Evolutionary conservation across 2,888 invertebrate genomes (phyloP).

Genomic region (Colostygia pectinataria): DNA sequence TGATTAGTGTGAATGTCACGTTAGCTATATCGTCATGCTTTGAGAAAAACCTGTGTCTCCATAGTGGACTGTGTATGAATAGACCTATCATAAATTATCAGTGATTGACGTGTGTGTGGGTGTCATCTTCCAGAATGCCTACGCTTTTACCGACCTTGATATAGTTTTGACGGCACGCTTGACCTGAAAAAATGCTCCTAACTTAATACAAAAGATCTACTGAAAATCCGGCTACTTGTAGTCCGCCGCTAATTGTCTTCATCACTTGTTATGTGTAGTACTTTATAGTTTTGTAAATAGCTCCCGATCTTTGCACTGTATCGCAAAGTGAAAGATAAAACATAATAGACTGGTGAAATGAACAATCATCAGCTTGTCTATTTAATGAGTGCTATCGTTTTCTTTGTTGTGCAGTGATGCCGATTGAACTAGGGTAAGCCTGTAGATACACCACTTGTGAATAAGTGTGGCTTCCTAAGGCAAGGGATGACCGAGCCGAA

Average conservation of each 20-base stretch:
- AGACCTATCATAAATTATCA: background rate
- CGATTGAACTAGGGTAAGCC: background rate
- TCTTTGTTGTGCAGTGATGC: constrained; percentile 7
- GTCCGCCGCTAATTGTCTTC: constrained; percentile 14
- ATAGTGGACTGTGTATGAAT: background rate
- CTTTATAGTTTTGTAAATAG: constrained; percentile 20
- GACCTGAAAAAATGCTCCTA: background rate
- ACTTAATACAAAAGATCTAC: background rate
- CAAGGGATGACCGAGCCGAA: too few relatives aligned
- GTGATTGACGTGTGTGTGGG: constrained; percentile 8
- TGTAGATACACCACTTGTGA: background rate
- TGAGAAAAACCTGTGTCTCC: too few relatives aligned
- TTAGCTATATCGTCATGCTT: too few relatives aligned
- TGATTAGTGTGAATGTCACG: too few relatives aligned
- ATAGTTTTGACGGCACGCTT: background rate
- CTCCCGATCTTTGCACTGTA: constrained; percentile 10
- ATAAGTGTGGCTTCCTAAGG: too few relatives aligned
- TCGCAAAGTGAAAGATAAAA: constrained; percentile 14
- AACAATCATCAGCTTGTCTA: constrained; percentile 2
- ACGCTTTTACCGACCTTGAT: background rate
- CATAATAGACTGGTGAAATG: constrained; percentile 10
- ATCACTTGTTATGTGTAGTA: constrained; percentile 3
- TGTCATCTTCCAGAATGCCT: background rate
- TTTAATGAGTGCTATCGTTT: constrained; percentile 15
- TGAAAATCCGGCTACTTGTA: constrained; percentile 8